phyloP scores from a whole-genome alignment of 2,797 vertebrate genomes.

The Phrynocephalus vlangalii region DNA sequence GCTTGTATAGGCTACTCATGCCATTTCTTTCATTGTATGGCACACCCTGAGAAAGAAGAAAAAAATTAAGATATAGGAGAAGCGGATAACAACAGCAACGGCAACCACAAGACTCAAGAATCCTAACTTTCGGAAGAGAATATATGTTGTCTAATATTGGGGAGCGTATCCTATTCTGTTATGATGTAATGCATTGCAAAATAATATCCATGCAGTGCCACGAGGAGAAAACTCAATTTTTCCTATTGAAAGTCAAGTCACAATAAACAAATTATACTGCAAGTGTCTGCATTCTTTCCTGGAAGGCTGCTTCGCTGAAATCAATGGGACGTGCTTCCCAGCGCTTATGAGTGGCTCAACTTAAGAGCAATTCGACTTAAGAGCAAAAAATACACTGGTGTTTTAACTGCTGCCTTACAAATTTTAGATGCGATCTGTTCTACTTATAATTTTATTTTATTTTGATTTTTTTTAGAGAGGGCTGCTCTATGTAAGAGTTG shows the following conservation, averaged over 20 bases:
- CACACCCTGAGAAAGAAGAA: constrained; percentile 81
- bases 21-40: constrained; percentile 90
- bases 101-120: background rate
- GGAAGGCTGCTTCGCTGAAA: background rate
- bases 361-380: too few relatives aligned
- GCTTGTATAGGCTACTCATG: constrained; percentile 98
- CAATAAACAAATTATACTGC: background rate
- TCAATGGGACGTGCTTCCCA: background rate
- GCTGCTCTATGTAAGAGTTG: too few relatives aligned
- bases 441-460: too few relatives aligned
- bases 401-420: too few relatives aligned
- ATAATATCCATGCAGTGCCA: background rate
- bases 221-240: too few relatives aligned
- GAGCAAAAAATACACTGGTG: too few relatives aligned
- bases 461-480: too few relatives aligned
- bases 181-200: too few relatives aligned
- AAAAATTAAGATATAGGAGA: constrained; percentile 15
- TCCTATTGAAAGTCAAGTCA: too few relatives aligned
- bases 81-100: background rate
- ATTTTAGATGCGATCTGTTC: too few relatives aligned
- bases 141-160: background rate
- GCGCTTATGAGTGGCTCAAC: background rate
- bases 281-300: background rate
- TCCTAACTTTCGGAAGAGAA: background rate
- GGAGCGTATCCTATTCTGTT: too few relatives aligned